These are phyloP conservation scores for Phyllostomus hastatus DNA, from an alignment of 2,113 vertebrate species.

Conservation along the genomic window DNA sequence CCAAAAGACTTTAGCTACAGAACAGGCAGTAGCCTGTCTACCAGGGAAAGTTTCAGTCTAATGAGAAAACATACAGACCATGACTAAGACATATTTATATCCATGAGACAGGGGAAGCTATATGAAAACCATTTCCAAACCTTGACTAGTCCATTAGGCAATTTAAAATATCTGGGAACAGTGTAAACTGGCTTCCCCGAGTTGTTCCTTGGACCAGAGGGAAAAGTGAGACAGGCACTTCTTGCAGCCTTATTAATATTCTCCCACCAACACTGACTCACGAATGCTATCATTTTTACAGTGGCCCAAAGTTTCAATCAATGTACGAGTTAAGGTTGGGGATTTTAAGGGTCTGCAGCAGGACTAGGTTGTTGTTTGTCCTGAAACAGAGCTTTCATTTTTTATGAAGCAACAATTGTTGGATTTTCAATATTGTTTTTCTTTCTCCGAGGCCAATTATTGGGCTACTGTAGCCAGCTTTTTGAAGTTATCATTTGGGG, in stretches of 20 bases:
- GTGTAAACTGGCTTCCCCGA: neutral
- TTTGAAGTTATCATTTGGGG: neutral
- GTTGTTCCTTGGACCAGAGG: neutral
- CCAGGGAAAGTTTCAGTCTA: neutral
- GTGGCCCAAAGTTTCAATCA: neutral
- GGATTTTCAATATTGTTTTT: neutral
- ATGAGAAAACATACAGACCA: neutral
- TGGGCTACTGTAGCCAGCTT: neutral
- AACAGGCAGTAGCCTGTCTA: neutral
- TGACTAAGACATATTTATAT: neutral
- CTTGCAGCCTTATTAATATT: neutral
- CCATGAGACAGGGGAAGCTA: neutral
- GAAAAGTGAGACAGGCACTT: neutral
- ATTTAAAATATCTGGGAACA: neutral
- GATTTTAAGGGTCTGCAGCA: neutral
- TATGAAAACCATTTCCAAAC: neutral
- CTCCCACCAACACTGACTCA: neutral
- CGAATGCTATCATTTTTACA: neutral
- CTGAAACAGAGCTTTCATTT: neutral
- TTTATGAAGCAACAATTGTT: neutral
- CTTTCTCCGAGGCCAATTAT: neutral
- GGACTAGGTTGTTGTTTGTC: neutral
- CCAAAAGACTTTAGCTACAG: neutral
- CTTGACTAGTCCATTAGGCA: neutral
- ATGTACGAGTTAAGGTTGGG: neutral